Evolutionary conservation across 2,113 vertebrate species (phyloP).

Genomic region (Pelodiscus sinensis): DNA sequence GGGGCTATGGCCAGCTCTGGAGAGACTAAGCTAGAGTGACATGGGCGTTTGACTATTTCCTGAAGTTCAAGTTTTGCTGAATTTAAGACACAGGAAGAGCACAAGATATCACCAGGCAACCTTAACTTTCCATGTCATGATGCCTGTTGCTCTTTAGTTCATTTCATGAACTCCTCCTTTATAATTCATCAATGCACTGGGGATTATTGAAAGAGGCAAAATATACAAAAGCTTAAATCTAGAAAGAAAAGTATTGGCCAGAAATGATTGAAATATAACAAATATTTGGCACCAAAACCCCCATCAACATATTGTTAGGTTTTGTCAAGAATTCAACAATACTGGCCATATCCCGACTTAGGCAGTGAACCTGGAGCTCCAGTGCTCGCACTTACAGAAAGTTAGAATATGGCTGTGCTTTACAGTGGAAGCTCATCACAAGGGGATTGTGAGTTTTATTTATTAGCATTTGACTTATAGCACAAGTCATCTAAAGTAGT

Average conservation of each 20-base stretch:
- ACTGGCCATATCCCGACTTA: no score
- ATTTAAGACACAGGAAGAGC: no score
- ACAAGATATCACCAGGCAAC: no score
- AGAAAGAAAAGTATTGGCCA: not conserved
- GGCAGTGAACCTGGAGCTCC: not conserved
- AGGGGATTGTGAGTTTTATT: not conserved
- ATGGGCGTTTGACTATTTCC: no score
- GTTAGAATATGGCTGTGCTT: not conserved
- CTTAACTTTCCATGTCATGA: no score
- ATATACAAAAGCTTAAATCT: not conserved
- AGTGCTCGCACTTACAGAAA: not conserved
- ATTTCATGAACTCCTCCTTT: no score
- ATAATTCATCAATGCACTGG: no score
- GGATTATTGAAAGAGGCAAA: not conserved
- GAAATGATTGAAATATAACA: not conserved
- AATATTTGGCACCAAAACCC: not conserved
- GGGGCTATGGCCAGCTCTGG: no score
- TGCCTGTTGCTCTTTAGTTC: no score
- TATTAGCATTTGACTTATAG: not conserved
- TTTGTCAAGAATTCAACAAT: not conserved
- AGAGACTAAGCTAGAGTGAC: no score
- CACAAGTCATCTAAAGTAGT: not conserved
- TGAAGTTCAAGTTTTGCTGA: no score
- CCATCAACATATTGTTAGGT: not conserved
- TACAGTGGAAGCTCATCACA: not conserved